phyloP scores from a whole-genome alignment of 2,797 vertebrate species.

The Merluccius polli region DNA sequence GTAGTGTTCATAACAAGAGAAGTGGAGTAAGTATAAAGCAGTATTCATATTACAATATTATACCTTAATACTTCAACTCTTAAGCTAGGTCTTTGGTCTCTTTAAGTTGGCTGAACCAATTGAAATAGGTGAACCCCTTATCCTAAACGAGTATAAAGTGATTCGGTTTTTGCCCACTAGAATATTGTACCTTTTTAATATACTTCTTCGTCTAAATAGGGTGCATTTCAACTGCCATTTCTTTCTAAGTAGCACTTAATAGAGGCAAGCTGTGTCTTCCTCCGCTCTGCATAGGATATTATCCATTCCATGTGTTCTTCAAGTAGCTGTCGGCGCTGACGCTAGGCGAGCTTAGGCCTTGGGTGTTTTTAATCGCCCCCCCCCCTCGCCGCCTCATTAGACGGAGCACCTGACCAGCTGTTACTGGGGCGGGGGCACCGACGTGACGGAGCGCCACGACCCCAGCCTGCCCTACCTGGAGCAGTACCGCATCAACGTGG shows the following conservation, averaged over 20 bases:
- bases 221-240: neutral
- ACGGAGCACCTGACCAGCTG: slow-evolving; percentile 96
- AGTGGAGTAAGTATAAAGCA: slow-evolving; percentile 19
- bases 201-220: neutral
- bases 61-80: neutral
- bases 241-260: neutral
- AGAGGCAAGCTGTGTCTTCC: neutral
- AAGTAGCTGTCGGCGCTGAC: too few relatives aligned
- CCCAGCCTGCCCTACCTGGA: slow-evolving; percentile 96
- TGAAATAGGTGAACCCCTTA: neutral
- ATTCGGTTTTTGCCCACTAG: neutral
- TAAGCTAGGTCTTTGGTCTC: neutral
- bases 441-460: slow-evolving; percentile 88
- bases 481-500: slow-evolving; percentile 95
- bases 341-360: too few relatives aligned
- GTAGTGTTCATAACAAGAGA: slow-evolving; percentile 7
- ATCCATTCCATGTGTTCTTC: neutral
- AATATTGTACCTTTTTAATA: neutral
- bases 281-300: neutral
- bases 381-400: slow-evolving; percentile 53
- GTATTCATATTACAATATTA: slow-evolving; percentile 2
- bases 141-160: neutral
- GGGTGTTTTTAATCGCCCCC: neutral
- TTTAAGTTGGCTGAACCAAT: neutral
- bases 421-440: slow-evolving; percentile 96